Evolutionary conservation across 2,888 invertebrate genomes (phyloP).

Genomic region (Resseliella maxima): DNA sequence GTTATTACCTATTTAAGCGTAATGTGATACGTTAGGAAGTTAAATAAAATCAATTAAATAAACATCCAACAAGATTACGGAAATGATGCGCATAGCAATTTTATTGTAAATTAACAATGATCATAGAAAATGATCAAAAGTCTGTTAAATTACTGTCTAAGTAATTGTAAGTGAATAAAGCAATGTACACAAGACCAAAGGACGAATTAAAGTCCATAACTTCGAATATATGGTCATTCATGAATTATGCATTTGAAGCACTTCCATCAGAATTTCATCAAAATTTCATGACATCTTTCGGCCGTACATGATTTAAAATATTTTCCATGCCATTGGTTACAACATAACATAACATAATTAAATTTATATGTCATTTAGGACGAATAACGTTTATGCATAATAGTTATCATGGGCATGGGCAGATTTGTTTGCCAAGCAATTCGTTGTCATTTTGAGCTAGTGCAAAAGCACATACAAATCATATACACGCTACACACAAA

Average conservation of each 20-base stretch:
- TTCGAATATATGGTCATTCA: neutral
- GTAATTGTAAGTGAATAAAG: neutral
- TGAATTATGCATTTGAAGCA: neutral
- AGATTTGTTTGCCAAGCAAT: neutral
- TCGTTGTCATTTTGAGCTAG: neutral
- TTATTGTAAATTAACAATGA: neutral
- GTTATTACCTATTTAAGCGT: too few relatives aligned
- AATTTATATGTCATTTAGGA: too few relatives aligned
- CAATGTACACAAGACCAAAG: neutral
- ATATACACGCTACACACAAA: neutral
- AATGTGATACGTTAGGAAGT: too few relatives aligned
- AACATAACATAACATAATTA: conserved; percentile 9
- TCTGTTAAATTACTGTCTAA: neutral
- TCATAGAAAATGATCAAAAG: neutral
- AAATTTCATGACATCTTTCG: neutral
- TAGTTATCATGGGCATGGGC: too few relatives aligned
- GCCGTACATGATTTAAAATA: neutral
- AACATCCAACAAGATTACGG: neutral
- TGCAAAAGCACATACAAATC: neutral
- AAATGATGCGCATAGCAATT: neutral
- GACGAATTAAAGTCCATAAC: too few relatives aligned
- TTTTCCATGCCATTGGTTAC: neutral
- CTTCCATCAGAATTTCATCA: neutral
- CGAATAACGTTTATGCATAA: too few relatives aligned
- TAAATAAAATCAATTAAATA: neutral